Base-by-base conservation (phyloP, 2,113 vertebrate species). In the Campylomormyrus numenius region DNA sequence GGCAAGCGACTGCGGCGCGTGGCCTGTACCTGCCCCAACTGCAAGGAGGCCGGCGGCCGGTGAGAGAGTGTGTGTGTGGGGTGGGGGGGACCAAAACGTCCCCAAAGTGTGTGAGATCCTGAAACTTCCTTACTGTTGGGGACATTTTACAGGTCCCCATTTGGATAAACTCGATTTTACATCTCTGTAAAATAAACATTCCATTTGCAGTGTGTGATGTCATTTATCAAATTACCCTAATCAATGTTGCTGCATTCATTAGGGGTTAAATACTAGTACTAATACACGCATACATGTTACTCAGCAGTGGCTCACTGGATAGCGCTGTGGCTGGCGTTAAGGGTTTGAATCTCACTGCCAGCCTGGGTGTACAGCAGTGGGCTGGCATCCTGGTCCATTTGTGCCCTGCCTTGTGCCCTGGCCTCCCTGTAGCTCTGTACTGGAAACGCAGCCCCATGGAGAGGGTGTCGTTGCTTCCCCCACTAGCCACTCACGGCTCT, bases 11-110 rank as follows among this genome's bases (percentile, higher is more conserved):
- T 99, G 90, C 97, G 98, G 89, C 96, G 98, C 91, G 98, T 99
- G 27, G 98, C 98, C 80, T 99, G 98, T 90, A 99, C 98, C 89
- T 99, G 98, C 94, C 98, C 98, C 91, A 99, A 99, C 96, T 99
- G 98, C 94, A 99, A 99, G 95, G 98, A 99, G 95, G 98, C 98
- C 0, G 98, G 98, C 92, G 98, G 98, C 94, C 98, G 98, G 98
- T 99, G 95, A 91, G 93, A 21, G 21, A 2, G 39, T 58, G 56
- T 8, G 48, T 10, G 48, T 9, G 46, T 39, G 39, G 31, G 31
- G 31, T 31, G 31, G 31, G 1, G 31, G 31, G 31, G 31, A 31
- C 31, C 31, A 31, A 31, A 31, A 31, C 31, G 1, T 19, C 17
- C 17, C 52, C 17, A 53, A 21, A 21, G 17, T 19, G 52, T 10